Evolutionary conservation across 2,888 invertebrate genomes (phyloP), one percentile per base, ranked within the genome.

Genomic region (Dasypogon diadema): DNA sequence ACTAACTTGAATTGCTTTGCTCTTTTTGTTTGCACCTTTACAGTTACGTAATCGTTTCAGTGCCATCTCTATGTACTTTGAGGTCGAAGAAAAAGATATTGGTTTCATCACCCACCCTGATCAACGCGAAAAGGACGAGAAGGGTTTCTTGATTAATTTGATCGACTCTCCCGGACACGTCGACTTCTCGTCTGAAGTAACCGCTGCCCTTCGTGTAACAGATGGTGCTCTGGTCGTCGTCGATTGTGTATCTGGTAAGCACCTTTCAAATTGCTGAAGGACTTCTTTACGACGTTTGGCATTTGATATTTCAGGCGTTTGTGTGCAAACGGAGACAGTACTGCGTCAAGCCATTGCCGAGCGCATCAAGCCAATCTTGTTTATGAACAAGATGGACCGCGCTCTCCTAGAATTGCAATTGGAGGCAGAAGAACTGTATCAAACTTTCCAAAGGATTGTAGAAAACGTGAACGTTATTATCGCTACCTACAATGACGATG

Each of bases 321-420:
- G 99, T 86, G 99, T 99, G 82, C 99, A 99, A 89, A 99, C 99
- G 42, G 99, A 99, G 89, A 99, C 99, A 83, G 99, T 99, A 77
- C 90, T 99, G 83, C 96, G 99, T 89, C 99, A 99, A 87, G 99
- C 99, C 79, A 99, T 99, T 84, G 97, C 98, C 79, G 99, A 99
- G 89, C 94, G 99, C 85, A 99, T 99, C 84, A 99, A 98, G 93
- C 99, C 99, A 75, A 96, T 99, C 81, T 90, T 99, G 83, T 99
- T 99, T 93, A 99, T 99, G 99, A 99, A 99, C 94, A 99, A 99
- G 89, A 99, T 99, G 99, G 99, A 99, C 90, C 94, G 99, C 82
- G 99, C 99, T 81, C 90, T 99, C 77, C 89, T 99, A 46, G 99
- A 99, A 87, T 89, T 99, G 84, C 99, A 99, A 86, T 88, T 99